A percentile compares a stretch with the other conserved stretches of the same genome.
phyloP scores from a whole-genome alignment of 1,140 invertebrate genomes.

The Ceratosolen fusciceps region DNA sequence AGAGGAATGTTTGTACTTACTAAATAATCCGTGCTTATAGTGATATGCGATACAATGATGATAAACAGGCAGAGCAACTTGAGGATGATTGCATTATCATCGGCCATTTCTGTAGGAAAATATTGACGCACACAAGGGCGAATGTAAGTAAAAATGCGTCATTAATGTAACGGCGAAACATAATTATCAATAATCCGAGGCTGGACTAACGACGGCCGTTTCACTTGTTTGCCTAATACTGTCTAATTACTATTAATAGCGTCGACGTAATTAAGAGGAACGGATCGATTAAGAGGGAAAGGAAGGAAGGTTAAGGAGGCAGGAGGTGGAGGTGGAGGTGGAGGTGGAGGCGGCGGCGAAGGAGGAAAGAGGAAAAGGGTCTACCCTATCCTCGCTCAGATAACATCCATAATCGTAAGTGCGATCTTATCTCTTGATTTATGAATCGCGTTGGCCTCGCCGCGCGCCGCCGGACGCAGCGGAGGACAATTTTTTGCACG shows the following conservation, averaged over 20 bases:
- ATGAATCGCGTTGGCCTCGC: constrained; percentile 31
- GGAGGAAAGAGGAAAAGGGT: neutral
- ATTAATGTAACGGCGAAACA: too few species aligned
- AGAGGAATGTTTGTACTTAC: too few species aligned
- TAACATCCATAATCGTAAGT: constrained; percentile 42
- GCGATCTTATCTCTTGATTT: constrained; percentile 46
- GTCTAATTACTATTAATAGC: constrained; percentile 17
- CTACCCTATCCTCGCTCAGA: constrained; percentile 28
- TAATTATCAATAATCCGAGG: neutral
- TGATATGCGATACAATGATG: too few species aligned
- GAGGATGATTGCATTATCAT: too few species aligned
- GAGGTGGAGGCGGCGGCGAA: neutral
- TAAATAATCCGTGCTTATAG: too few species aligned
- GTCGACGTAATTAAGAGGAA: constrained; percentile 26
- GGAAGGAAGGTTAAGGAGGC: constrained; percentile 3
- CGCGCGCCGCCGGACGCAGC: constrained; percentile 58
- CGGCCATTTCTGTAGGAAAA: too few species aligned
- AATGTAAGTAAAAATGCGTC: too few species aligned
- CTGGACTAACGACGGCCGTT: constrained; percentile 14
- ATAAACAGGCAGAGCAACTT: too few species aligned
- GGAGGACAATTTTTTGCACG: constrained; percentile 44
- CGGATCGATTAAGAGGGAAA: constrained; percentile 21
- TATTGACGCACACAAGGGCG: too few species aligned
- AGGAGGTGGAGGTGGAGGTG: too few species aligned
- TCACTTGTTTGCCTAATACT: constrained; percentile 18